Percentiles rank a stretch among this genome's conserved stretches.
These are phyloP conservation scores for Aurelia aurita complex sp. Pacific DNA, from an alignment of 30 jellyfish, hydroid and myxozoan genomes.

Conservation along the genomic window DNA sequence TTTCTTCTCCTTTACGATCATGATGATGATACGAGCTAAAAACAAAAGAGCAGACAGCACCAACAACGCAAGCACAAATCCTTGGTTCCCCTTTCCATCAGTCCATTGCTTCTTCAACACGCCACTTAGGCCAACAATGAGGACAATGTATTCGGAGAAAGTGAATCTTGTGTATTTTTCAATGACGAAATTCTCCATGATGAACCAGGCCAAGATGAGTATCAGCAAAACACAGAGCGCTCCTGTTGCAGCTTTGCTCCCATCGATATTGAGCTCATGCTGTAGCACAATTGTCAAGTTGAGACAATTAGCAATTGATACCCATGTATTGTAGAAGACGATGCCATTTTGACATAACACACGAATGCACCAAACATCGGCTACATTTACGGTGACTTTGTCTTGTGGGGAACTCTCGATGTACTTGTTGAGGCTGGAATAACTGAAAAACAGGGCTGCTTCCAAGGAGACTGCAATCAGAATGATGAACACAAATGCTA, in stretches of 20 bases:
- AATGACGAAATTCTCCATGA: constrained; percentile 67
- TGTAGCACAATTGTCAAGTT: constrained; percentile 54
- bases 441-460: constrained; percentile 40
- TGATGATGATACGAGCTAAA: constrained; percentile 11
- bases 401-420: constrained; percentile 16
- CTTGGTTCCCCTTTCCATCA: constrained; percentile 62
- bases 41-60: constrained; percentile 23
- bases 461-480: constrained; percentile 57
- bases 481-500: constrained; percentile 62
- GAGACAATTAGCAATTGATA: constrained; percentile 67
- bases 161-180: constrained; percentile 52
- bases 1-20: constrained; percentile 32
- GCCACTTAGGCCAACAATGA: constrained; percentile 72
- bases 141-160: constrained; percentile 66
- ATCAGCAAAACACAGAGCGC: constrained; percentile 43
- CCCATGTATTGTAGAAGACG: constrained; percentile 74
- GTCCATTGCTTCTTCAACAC: constrained; percentile 59
- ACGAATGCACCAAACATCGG: constrained; percentile 80
- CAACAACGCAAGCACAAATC: constrained; percentile 30
- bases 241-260: constrained; percentile 43
- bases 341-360: constrained; percentile 69
- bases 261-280: constrained; percentile 31
- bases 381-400: constrained; percentile 2
- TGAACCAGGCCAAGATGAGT: constrained; percentile 67
- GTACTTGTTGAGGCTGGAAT: constrained; percentile 43